phyloP scores from a whole-genome alignment of 1,140 invertebrate genomes.

The Melanaphis sacchari region DNA sequence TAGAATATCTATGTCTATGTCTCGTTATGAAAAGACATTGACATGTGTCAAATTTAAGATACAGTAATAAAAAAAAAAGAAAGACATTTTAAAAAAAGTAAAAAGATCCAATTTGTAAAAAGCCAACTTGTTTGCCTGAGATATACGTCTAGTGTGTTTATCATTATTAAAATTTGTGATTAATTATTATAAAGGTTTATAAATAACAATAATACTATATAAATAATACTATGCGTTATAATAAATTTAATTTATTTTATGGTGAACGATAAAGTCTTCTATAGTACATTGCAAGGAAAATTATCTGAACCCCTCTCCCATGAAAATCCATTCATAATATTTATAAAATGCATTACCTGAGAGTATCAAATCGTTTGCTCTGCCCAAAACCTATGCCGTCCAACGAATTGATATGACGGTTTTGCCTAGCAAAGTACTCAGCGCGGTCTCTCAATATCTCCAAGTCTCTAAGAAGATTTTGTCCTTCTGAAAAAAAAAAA shows the following conservation, averaged over 20 bases:
- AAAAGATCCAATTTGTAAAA: no score
- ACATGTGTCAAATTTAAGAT: no score
- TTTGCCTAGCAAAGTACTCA: conserved; percentile 50
- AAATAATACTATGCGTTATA: no score
- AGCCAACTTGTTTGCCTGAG: no score
- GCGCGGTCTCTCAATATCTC: conserved; percentile 59
- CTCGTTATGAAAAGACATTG: no score
- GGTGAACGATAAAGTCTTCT: no score
- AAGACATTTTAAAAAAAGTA: no score
- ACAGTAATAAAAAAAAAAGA: no score
- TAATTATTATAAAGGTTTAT: not conserved
- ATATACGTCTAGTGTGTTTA: not conserved
- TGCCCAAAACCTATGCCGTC: conserved; percentile 60
- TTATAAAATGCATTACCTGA: conserved; percentile 47
- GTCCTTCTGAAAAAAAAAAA: conserved; percentile 60
- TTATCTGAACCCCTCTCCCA: no score
- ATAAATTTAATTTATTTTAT: no score
- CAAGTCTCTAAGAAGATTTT: conserved; percentile 61
- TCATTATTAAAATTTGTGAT: not conserved
- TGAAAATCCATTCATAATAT: not conserved
- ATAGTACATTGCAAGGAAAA: no score
- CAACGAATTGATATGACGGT: conserved; percentile 60
- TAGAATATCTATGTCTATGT: no score
- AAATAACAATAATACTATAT: not conserved
- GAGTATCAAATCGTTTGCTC: conserved; percentile 60